phyloP scores from a whole-genome alignment of 2,888 invertebrate genomes.

The Mongoloraphidia duomilia region DNA sequence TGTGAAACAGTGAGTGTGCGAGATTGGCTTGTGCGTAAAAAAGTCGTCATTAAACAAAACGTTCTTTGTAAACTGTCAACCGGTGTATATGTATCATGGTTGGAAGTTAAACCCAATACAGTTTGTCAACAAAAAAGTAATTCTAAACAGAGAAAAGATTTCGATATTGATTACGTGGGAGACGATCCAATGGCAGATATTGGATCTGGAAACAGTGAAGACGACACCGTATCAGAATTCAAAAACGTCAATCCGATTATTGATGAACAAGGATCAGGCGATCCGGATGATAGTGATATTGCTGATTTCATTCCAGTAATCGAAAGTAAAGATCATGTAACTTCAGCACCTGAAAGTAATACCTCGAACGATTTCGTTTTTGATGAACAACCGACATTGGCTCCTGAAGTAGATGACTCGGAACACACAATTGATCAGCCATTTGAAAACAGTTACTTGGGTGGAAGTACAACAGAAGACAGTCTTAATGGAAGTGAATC shows the following conservation, averaged over 20 bases:
- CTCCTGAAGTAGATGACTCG: too few species aligned
- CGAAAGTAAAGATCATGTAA: too few species aligned
- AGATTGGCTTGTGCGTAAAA: constrained; percentile 39
- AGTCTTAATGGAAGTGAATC: too few species aligned
- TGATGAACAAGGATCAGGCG: background rate
- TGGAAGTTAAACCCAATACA: constrained; percentile 40
- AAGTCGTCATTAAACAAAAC: constrained; percentile 39
- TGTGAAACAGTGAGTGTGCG: constrained; percentile 51
- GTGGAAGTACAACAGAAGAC: too few species aligned
- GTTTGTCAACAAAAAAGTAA: constrained; percentile 30
- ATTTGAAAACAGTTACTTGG: too few species aligned
- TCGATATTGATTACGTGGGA: constrained; percentile 23
- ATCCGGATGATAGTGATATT: too few species aligned
- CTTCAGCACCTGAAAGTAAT: too few species aligned
- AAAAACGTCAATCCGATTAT: background rate
- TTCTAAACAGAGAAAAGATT: too few species aligned
- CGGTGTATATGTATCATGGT: constrained; percentile 37
- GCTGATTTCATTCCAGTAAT: too few species aligned
- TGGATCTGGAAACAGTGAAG: background rate
- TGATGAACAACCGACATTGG: too few species aligned
- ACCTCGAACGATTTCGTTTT: too few species aligned
- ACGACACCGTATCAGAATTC: background rate
- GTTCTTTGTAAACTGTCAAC: constrained; percentile 39
- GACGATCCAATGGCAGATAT: constrained; percentile 25
- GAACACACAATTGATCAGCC: too few species aligned